Conservation (phyloP, 2,797 vertebrate genomes). For the Trichosurus vulpecula region DNA sequence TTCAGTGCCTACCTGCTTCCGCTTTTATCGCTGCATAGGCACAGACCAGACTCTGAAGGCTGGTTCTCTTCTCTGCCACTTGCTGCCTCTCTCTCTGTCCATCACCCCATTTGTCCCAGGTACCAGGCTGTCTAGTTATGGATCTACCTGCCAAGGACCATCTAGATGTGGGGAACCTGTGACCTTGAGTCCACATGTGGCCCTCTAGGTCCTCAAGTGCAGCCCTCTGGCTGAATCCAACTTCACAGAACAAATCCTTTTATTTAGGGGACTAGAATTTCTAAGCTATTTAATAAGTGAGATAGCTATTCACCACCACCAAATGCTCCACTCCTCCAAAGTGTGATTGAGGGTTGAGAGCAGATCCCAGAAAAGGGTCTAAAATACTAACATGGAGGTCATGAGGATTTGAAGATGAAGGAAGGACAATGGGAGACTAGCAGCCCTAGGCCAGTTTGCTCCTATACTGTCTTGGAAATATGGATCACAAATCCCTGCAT, state of each 20-base stretch:
- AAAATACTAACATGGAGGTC: not conserved
- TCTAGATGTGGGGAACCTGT: no score
- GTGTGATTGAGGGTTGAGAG: rapidly evolving
- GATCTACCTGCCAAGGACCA: not conserved
- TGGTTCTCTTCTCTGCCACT: not conserved
- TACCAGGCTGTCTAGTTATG: not conserved
- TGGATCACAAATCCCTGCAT: not conserved
- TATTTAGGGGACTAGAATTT: no score
- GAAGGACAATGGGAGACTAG: not conserved
- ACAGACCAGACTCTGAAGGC: not conserved
- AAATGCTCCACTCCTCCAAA: not conserved
- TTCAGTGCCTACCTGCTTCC: not conserved
- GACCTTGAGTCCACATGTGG: no score
- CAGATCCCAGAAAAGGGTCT: not conserved
- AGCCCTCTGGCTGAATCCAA: no score
- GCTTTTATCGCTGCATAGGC: not conserved
- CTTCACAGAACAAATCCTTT: no score
- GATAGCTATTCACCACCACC: not conserved
- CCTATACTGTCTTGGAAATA: not conserved
- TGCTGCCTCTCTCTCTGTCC: not conserved
- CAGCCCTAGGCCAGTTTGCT: not conserved
- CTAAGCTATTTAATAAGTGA: not conserved
- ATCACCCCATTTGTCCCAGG: not conserved
- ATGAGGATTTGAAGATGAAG: not conserved
- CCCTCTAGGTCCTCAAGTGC: no score